Percentiles rank a stretch among this genome's conserved stretches.
phyloP scores from a whole-genome alignment of 2,113 vertebrate species.

The Thermophis baileyi region DNA sequence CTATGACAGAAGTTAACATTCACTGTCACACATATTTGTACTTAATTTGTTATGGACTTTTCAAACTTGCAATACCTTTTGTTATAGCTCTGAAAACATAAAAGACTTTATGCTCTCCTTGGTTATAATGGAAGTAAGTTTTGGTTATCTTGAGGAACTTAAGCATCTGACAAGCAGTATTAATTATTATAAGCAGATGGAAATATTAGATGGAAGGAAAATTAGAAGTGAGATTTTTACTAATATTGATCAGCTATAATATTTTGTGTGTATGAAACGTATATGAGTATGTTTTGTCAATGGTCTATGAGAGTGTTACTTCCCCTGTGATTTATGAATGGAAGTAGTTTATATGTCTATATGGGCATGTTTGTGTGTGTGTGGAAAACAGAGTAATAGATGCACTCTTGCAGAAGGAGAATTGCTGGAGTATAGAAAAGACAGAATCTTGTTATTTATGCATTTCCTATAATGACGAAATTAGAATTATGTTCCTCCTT shows the following conservation, averaged over 20 bases:
- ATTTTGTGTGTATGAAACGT: not conserved
- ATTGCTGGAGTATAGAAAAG: not conserved
- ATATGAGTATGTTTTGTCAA: not conserved
- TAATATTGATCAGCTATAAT: not conserved
- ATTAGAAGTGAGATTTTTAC: not conserved
- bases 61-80: not conserved
- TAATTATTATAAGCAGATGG: not conserved
- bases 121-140: conserved; percentile 12
- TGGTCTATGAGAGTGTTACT: not conserved
- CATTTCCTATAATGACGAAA: not conserved
- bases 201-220: conserved; percentile 20
- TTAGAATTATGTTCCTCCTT: not conserved
- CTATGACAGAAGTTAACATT: conserved; percentile 25
- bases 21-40: conserved; percentile 24
- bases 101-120: not conserved
- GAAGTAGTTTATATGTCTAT: not conserved
- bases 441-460: not conserved
- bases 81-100: not conserved
- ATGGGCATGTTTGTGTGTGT: not conserved
- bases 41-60: not conserved
- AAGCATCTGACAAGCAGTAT: not conserved
- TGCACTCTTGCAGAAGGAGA: not conserved
- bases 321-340: not conserved
- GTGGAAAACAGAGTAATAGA: not conserved
- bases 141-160: conserved; percentile 9